Conservation (phyloP, 2,888 invertebrate species). For the Parnassius orleans region DNA sequence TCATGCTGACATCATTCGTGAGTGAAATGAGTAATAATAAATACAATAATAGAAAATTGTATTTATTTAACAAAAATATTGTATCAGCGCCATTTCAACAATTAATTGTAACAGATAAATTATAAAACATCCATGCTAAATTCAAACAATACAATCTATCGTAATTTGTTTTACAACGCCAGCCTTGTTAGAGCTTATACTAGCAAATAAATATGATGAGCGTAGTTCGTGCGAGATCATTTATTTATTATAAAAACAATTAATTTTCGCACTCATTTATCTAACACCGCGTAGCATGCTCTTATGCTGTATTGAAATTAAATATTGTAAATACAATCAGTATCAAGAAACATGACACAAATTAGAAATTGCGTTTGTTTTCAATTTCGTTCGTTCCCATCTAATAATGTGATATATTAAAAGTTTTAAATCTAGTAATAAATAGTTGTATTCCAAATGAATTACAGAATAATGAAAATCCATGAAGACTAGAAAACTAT, state of each 20-base stretch:
- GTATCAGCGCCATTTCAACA: conserved; percentile 73
- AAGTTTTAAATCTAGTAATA: conserved; percentile 51
- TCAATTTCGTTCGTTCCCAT: conserved; percentile 40
- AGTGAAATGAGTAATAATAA: conserved; percentile 68
- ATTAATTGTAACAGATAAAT: conserved; percentile 72
- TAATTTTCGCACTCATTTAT: conserved; percentile 4
- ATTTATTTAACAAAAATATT: conserved; percentile 78
- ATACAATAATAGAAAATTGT: conserved; percentile 69
- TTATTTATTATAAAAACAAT: background rate
- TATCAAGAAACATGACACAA: background rate
- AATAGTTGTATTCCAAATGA: conserved; percentile 61
- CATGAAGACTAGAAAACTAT: conserved; percentile 79
- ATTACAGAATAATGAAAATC: conserved; percentile 74
- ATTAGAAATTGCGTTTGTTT: background rate
- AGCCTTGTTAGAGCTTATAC: conserved; percentile 43
- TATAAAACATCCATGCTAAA: conserved; percentile 74
- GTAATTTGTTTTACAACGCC: conserved; percentile 62
- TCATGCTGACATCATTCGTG: conserved; percentile 80
- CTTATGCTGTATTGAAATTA: conserved; percentile 20
- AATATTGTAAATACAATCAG: background rate
- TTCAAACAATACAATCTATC: conserved; percentile 74
- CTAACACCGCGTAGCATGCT: conserved; percentile 4
- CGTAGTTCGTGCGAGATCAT: conserved; percentile 1
- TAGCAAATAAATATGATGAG: conserved; percentile 14
- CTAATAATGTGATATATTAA: conserved; percentile 49